Evolutionary conservation across 1,140 invertebrate genomes (phyloP), one percentile per base, ranked within the genome.

Genomic region (Heliconius himera): DNA sequence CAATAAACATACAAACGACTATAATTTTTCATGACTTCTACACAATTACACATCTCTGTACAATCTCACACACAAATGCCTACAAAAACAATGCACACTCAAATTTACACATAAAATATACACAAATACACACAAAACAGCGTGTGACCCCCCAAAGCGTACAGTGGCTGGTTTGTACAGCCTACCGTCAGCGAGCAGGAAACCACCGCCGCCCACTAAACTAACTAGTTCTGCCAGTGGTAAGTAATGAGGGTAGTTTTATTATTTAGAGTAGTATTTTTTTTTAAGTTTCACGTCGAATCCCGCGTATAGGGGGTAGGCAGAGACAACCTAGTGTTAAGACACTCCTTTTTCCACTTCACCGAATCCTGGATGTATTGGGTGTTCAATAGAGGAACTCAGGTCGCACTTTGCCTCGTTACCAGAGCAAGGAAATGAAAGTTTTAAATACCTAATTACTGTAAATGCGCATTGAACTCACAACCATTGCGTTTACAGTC

Each of bases 201-300:
- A 92, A 26, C 91, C 91, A 0, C 92, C 92, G 18, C 92, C 92
- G 11, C 90, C 92, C 0, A 83, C 88, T 3, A 94, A 93, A 79
- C 22, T 91, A 0, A 86, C 82, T 11, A 88, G 89, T 38, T 85
- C 89, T 1, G 82, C 80, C 0, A 89, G 87, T 85, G 88, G 91
- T 95, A 84, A 87, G 76, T 77, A 66, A 11, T 60, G 2, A 2
- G 49, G 6, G 16, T 51, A 51, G 4, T n/a, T 56, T 56, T 22
- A 8, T 9, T 56, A 56, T 0, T 13, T 46, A 46, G 41, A 16
- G 9, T 46, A 16, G 41, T 46, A 46, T 0, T 46, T 46, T 13
- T 46, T 46, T 16, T 46, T 4, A 16, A 46, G 13, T 1, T 4
- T 46, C 16, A 46, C 4, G 13, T 0, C 11, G 41, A 1, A 46